Evolutionary conservation across 2,888 invertebrate species (phyloP).

Genomic region (Drosophila multiciliata): DNA sequence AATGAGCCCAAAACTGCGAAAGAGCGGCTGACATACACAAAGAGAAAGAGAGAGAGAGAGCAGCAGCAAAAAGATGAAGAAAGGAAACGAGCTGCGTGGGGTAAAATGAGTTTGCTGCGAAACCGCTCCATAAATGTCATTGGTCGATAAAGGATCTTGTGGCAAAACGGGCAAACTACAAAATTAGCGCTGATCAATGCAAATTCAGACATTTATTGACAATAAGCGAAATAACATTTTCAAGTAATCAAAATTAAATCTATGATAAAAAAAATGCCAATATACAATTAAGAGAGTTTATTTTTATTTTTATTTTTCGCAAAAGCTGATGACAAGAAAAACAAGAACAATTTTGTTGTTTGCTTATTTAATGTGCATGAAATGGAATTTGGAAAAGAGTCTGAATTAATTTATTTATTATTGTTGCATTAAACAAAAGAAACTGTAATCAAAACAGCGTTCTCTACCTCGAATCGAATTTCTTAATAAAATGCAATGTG

Average conservation of each 20-base stretch:
- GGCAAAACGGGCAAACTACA: background rate
- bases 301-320: too few relatives aligned
- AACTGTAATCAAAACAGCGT: background rate
- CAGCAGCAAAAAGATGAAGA: background rate
- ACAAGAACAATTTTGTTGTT: background rate
- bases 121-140: background rate
- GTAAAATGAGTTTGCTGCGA: conserved; percentile 7
- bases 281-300: background rate
- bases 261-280: background rate
- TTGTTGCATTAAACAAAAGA: background rate
- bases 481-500: too few relatives aligned
- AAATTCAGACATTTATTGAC: background rate
- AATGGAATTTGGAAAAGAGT: background rate
- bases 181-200: background rate
- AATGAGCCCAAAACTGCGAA: conserved; percentile 37
- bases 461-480: background rate
- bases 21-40: conserved; percentile 5
- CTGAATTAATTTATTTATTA: background rate
- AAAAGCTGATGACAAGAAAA: background rate
- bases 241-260: background rate
- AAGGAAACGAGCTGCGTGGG: conserved; percentile 4
- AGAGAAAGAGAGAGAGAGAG: background rate
- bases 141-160: background rate
- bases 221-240: background rate
- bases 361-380: too few relatives aligned